These are phyloP conservation scores for Alfaro cultratus DNA, from an alignment of 2,797 vertebrate species.

Conservation along the genomic window DNA sequence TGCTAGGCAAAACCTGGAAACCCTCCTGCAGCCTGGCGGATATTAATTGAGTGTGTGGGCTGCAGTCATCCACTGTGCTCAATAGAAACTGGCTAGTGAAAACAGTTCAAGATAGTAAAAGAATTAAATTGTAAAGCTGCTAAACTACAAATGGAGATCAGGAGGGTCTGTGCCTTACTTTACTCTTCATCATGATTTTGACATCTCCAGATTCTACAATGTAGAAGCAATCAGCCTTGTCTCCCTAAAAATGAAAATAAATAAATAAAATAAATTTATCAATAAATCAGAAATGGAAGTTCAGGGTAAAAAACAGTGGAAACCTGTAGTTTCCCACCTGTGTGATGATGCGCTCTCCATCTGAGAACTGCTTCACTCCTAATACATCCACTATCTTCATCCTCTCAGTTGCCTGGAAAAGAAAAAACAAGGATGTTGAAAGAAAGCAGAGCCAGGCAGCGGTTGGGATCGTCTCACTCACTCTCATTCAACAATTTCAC, in stretches of 20 bases:
- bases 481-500: background rate
- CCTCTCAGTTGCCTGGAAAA: constrained; percentile 86
- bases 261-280: background rate
- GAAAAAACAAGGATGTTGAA: background rate
- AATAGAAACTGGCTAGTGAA: constrained; percentile 8
- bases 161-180: constrained; percentile 81
- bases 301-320: background rate
- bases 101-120: background rate
- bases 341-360: constrained; percentile 93
- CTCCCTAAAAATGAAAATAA: constrained; percentile 82
- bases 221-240: constrained; percentile 95
- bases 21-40: constrained; percentile 20
- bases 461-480: background rate
- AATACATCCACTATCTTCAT: constrained; percentile 99
- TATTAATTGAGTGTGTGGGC: constrained; percentile 39
- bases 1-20: constrained; percentile 58
- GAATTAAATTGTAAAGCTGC: background rate
- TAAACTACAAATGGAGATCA: background rate
- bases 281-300: background rate
- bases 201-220: constrained; percentile 95
- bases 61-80: constrained; percentile 30
- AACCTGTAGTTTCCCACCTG: constrained; percentile 65
- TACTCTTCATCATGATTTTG: constrained; percentile 98
- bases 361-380: constrained; percentile 89
- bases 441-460: background rate